These are phyloP conservation scores for Nymphalis polychloros DNA, from an alignment of 2,888 invertebrate genomes.

Conservation along the genomic window DNA sequence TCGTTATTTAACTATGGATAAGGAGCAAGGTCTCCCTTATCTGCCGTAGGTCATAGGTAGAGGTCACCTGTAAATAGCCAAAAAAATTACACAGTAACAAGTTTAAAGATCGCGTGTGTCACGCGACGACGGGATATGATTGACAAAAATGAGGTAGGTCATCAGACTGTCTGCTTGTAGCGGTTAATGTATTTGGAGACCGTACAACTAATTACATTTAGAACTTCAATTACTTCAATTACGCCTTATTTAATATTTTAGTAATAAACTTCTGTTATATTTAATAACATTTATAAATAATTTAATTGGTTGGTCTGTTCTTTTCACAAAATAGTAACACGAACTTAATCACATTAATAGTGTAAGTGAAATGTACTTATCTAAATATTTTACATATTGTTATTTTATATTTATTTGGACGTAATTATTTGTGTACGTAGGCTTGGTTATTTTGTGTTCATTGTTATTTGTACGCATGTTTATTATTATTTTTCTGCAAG, in stretches of 20 bases:
- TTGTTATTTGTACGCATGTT: too few species aligned
- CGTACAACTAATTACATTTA: not conserved
- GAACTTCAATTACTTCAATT: not conserved
- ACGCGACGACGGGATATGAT: conserved; percentile 57
- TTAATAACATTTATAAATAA: not conserved
- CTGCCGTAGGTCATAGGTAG: conserved; percentile 15
- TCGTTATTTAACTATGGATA: not conserved
- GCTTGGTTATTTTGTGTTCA: too few species aligned
- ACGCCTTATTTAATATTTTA: not conserved
- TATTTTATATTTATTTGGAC: too few species aligned
- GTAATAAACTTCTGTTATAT: not conserved
- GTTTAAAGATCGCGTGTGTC: conserved; percentile 50
- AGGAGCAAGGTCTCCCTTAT: conserved; percentile 11
- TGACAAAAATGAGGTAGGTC: conserved; percentile 47
- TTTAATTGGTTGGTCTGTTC: too few species aligned
- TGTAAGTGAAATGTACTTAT: too few species aligned
- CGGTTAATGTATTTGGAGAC: conserved; percentile 12
- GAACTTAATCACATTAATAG: too few species aligned
- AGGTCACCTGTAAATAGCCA: conserved; percentile 17
- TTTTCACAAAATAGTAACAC: too few species aligned
- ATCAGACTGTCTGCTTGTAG: conserved; percentile 21
- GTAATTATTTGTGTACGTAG: too few species aligned
- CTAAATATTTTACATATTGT: too few species aligned
- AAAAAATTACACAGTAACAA: conserved; percentile 21
- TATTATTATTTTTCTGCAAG: too few species aligned